Percentiles rank a stretch among this genome's conserved stretches.
These are phyloP conservation scores for Athrips mouffetella DNA, from an alignment of 2,888 invertebrate species.

Conservation along the genomic window DNA sequence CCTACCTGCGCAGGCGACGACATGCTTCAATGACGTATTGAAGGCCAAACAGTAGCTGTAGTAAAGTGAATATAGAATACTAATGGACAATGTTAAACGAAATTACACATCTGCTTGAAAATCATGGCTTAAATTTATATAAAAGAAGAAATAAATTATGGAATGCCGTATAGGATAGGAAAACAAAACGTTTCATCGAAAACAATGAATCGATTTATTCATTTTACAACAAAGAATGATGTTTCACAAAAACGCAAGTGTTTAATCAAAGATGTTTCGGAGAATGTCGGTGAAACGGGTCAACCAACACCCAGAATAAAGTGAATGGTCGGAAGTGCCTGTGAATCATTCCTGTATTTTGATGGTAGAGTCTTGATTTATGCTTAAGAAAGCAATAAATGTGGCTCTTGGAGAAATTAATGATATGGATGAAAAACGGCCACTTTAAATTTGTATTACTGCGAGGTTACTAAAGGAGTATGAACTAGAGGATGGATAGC, in stretches of 20 bases:
- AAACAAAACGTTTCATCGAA: no score
- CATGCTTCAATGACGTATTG: constrained; percentile 37
- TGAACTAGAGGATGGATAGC: no score
- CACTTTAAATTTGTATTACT: no score
- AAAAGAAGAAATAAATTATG: no score
- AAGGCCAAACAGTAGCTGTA: constrained; percentile 38
- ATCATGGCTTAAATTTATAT: no score
- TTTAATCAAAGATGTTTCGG: constrained; percentile 32
- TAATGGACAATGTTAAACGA: neutral
- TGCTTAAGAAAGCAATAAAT: neutral
- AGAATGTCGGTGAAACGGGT: constrained; percentile 49
- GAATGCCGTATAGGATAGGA: neutral
- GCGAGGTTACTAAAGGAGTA: no score
- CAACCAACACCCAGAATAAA: constrained; percentile 53
- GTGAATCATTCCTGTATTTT: constrained; percentile 50
- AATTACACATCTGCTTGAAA: no score
- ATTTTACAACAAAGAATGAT: no score
- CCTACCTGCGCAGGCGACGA: constrained; percentile 37
- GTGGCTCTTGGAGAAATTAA: no score
- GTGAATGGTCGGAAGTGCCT: constrained; percentile 46
- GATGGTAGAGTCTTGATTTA: neutral
- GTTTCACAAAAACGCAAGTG: neutral
- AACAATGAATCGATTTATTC: no score
- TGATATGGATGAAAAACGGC: no score
- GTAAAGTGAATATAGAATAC: neutral